A percentile compares a stretch with the other conserved stretches of the same genome.
phyloP scores from a whole-genome alignment of 2,113 vertebrate species.

The Rynchops niger region DNA sequence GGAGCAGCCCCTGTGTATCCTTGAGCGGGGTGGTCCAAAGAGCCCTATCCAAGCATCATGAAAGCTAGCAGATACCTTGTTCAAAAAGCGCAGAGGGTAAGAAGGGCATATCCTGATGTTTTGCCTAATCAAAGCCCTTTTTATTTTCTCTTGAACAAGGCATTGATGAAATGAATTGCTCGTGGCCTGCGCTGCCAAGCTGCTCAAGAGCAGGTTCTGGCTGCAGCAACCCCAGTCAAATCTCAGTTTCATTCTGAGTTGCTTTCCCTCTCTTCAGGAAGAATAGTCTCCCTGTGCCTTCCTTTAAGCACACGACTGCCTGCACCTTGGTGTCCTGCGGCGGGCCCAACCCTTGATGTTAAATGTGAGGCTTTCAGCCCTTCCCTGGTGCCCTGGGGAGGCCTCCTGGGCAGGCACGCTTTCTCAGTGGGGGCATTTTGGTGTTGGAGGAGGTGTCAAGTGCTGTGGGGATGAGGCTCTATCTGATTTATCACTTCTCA shows the following conservation, averaged over 20 bases:
- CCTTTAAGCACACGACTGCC: not conserved
- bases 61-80: accelerated
- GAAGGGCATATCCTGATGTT: not conserved
- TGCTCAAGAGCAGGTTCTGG: not conserved
- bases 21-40: not conserved
- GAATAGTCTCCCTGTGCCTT: not conserved
- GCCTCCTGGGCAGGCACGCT: not conserved
- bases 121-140: not conserved
- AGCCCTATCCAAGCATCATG: not conserved
- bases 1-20: not conserved
- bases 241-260: not conserved
- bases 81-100: not conserved
- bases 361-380: not conserved
- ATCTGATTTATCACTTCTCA: not conserved
- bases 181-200: accelerated
- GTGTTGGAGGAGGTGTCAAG: not conserved
- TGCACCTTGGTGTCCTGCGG: not conserved
- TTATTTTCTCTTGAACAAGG: not conserved
- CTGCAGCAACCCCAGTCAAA: not conserved
- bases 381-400: not conserved
- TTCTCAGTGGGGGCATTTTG: not conserved
- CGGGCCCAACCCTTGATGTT: accelerated
- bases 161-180: not conserved
- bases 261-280: not conserved
- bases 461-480: not conserved